Conservation (phyloP, 2,888 invertebrate genomes). For the Chloromyia formosa region DNA sequence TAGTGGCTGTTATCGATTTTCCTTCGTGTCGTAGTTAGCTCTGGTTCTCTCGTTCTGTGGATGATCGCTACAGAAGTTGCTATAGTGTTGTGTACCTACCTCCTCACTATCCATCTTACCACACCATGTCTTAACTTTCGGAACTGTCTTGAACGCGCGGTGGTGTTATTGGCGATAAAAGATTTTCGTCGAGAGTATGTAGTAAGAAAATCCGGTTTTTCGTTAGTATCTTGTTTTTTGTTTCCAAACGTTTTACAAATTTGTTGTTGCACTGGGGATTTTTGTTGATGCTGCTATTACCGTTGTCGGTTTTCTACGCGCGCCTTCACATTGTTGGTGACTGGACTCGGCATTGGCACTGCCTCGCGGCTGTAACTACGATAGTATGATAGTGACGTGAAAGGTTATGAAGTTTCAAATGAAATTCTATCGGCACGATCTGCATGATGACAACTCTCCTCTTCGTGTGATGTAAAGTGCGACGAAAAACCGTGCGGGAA, state of each 20-base stretch:
- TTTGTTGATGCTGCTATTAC: conserved; percentile 16
- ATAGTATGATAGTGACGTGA: no score
- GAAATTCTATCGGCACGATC: no score
- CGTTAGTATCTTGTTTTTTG: background rate
- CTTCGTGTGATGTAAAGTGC: no score
- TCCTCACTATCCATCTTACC: background rate
- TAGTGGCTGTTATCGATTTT: conserved; percentile 22
- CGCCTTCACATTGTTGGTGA: no score
- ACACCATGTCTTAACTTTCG: background rate
- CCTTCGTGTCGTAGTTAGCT: background rate
- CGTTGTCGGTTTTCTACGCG: background rate
- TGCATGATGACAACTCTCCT: no score
- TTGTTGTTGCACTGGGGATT: background rate
- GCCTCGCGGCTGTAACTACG: no score
- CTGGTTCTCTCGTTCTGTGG: background rate
- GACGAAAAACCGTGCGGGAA: no score
- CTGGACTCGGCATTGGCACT: no score
- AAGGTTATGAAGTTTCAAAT: no score
- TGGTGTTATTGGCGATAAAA: background rate
- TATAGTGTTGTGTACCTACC: background rate
- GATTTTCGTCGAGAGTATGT: conserved; percentile 9
- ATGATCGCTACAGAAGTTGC: background rate
- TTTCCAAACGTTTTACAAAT: conserved; percentile 4
- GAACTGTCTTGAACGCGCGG: conserved; percentile 4
- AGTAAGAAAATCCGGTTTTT: conserved; percentile 36